Evolutionary conservation across 2,797 vertebrate species (phyloP), one percentile per base, ranked within the genome.

Genomic region (Urophycis tenuis): DNA sequence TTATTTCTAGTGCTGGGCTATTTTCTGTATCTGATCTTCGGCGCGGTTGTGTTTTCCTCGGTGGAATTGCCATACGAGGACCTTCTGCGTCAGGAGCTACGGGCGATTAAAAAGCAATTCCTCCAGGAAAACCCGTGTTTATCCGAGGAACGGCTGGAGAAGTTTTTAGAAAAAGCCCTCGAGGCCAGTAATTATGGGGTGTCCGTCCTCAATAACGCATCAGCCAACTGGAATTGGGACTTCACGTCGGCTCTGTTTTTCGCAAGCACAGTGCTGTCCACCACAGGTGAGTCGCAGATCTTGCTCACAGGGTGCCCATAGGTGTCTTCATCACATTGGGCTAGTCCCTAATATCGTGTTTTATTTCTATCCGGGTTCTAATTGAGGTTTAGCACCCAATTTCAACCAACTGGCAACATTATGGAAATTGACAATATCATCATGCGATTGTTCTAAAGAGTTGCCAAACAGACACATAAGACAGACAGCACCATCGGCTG

Each of bases 231-330:
- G 96, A 99, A 98, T 90, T 98, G 97, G 97, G 97, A 98, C 93
- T 99, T 98, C 93, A 96, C 95, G 81, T 98, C 97, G 0, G 94
- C 97, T 3, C 91, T 99, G 82, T 99, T 99, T 85, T 99, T 98
- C 75, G 95, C 96, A 72, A 98, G 96, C 93, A 99, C 97, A 0
- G 96, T 98, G 81, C 92, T 99, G 73, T 97, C 96, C 85, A 98
- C 97, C 87, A 98, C 97, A 87, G 96, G 97, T 98, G 91, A 91
- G 93, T 36, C 25, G 9, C 0, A 9, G 34, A 8, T 15, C 22
- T n/a, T 25, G 17, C 45, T 19, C 4, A 19, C 45, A 15, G 17
- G 45, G 45, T 22, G 45, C 45, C 45, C 39, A 53, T 36, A 4
- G 9, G 35, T 36, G 35, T 9, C 39, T 12, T 11, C 53, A n/a